Evolutionary conservation across 2,113 vertebrate genomes (phyloP).

Genomic region (Mastomys natalensis): DNA sequence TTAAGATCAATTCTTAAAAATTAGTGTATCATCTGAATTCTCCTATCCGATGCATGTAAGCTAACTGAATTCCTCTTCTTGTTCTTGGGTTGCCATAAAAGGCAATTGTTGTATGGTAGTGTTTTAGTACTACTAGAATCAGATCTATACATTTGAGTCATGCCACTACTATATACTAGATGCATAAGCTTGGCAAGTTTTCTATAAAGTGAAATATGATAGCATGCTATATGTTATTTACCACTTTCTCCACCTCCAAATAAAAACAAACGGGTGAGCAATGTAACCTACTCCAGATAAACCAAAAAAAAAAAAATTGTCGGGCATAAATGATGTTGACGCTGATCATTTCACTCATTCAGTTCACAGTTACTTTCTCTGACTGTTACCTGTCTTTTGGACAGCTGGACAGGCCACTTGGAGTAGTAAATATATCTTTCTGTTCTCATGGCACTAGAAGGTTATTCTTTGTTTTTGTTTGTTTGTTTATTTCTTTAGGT

Average conservation of each 20-base stretch:
- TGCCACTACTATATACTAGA: neutral
- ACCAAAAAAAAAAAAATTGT: neutral
- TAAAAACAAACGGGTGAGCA: slow-evolving; percentile 31
- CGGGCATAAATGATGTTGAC: neutral
- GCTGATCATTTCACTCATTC: neutral
- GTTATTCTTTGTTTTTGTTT: neutral
- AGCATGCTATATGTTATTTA: neutral
- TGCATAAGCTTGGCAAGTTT: neutral
- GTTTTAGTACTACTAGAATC: neutral
- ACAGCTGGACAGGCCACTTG: neutral
- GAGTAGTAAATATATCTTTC: neutral
- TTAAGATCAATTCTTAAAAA: neutral
- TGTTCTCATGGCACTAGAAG: neutral
- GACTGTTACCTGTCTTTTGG: neutral
- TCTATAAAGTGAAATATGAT: slow-evolving; percentile 20
- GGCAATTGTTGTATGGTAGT: neutral
- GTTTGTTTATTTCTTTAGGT: neutral
- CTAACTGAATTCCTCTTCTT: slow-evolving; percentile 32
- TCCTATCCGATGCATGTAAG: neutral
- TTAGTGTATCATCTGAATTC: slow-evolving; percentile 11
- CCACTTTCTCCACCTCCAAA: neutral
- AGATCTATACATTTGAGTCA: slow-evolving; percentile 35
- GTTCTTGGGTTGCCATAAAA: neutral
- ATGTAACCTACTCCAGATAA: slow-evolving; percentile 11
- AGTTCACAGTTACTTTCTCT: slow-evolving; percentile 6